phyloP scores from a whole-genome alignment of 2,113 vertebrate genomes.

The Chionodraco myersi region DNA sequence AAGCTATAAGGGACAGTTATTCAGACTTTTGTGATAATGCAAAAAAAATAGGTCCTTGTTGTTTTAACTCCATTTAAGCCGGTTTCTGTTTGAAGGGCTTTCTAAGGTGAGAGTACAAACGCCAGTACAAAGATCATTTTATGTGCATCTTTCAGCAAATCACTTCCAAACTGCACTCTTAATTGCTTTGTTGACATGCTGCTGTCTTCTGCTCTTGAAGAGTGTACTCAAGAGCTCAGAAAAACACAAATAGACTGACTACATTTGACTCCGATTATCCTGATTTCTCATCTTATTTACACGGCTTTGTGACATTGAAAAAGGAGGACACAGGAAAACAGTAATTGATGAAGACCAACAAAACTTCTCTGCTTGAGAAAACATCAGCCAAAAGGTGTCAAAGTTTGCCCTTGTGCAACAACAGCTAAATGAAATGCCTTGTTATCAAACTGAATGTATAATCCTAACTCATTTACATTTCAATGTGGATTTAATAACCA shows the following conservation, averaged over 20 bases:
- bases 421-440: too few species aligned
- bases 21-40: too few species aligned
- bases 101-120: neutral
- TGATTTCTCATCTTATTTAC: too few species aligned
- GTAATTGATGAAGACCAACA: too few species aligned
- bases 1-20: too few species aligned
- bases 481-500: neutral
- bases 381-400: too few species aligned
- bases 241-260: neutral
- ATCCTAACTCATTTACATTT: neutral
- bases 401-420: too few species aligned
- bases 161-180: neutral
- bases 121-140: neutral
- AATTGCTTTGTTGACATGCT: conserved; percentile 16
- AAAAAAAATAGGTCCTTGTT: neutral
- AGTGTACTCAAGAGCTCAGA: conserved; percentile 1
- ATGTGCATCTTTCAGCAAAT: neutral
- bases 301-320: too few species aligned
- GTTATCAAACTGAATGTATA: too few species aligned
- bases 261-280: neutral
- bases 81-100: neutral
- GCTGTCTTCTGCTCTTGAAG: neutral
- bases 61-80: neutral
- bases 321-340: too few species aligned
- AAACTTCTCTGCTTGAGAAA: too few species aligned